These are phyloP conservation scores for Biston betularia DNA, from an alignment of 2,888 invertebrate species.

Conservation along the genomic window DNA sequence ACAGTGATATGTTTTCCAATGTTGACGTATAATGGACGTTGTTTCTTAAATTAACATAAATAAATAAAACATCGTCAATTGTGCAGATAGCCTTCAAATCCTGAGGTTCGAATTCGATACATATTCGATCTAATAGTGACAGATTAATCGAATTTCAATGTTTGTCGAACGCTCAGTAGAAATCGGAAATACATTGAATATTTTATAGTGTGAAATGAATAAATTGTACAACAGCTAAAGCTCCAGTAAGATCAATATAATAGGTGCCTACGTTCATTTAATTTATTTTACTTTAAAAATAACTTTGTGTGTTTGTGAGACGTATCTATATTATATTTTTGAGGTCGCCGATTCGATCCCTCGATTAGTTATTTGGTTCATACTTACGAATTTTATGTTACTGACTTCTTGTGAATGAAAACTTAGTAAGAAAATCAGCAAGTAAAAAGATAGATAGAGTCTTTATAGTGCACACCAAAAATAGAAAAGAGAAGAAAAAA, in stretches of 20 bases:
- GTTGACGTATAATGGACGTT: constrained; percentile 37
- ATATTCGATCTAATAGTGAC: constrained; percentile 23
- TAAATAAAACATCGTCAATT: constrained; percentile 33
- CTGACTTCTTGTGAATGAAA: too few species aligned
- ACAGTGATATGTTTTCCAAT: constrained; percentile 23
- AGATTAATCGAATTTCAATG: constrained; percentile 24
- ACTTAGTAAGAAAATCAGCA: too few species aligned
- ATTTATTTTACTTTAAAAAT: too few species aligned
- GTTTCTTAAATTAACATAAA: constrained; percentile 35
- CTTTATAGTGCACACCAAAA: too few species aligned
- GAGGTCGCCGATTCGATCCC: too few species aligned
- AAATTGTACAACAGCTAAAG: not conserved
- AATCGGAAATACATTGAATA: not conserved
- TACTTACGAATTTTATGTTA: too few species aligned
- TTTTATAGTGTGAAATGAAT: not conserved
- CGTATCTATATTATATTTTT: too few species aligned
- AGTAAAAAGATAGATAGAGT: too few species aligned
- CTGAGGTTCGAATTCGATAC: constrained; percentile 9
- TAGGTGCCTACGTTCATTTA: too few species aligned
- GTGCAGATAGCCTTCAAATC: constrained; percentile 23
- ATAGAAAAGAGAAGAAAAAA: too few species aligned
- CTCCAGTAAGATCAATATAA: not conserved
- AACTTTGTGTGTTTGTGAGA: too few species aligned
- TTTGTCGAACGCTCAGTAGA: constrained; percentile 3
- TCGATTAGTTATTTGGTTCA: too few species aligned